A percentile compares a stretch with the other conserved stretches of the same genome.
phyloP scores from a whole-genome alignment of 2,797 vertebrate species.

The Mallotus villosus region DNA sequence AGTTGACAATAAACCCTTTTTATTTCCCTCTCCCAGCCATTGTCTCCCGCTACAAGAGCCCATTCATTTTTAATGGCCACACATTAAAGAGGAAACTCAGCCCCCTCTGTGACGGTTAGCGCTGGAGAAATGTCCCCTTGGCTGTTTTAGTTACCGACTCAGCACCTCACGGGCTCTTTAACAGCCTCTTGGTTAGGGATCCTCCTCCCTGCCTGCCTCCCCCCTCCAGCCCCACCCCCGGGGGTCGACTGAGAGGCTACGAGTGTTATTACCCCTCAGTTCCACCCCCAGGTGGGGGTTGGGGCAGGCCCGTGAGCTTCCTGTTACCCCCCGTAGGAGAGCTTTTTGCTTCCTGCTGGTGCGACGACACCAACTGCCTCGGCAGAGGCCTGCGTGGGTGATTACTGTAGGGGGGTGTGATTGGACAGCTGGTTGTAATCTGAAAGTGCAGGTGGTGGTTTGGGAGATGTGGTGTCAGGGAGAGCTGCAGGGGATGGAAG shows the following conservation, averaged over 20 bases:
- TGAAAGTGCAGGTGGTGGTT: background rate
- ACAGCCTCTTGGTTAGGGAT: constrained; percentile 31
- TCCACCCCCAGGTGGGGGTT: constrained; percentile 34
- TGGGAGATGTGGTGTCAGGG: background rate
- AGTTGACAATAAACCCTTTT: constrained; percentile 40
- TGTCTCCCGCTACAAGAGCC: constrained; percentile 54
- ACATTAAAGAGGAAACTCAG: constrained; percentile 61
- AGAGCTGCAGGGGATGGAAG: background rate
- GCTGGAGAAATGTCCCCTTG: constrained; percentile 54
- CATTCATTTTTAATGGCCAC: constrained; percentile 72
- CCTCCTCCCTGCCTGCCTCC: constrained; percentile 18
- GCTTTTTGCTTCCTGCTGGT: constrained; percentile 11
- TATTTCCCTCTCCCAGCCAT: constrained; percentile 44
- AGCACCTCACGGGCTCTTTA: constrained; percentile 66
- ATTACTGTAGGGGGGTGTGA: constrained; percentile 29
- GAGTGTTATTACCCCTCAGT: constrained; percentile 44
- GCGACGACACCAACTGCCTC: too few species aligned
- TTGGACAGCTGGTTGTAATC: constrained; percentile 16
- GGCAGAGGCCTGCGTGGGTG: constrained; percentile 7
- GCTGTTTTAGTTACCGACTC: constrained; percentile 69
- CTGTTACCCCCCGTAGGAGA: background rate
- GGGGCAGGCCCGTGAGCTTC: background rate
- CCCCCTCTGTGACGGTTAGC: constrained; percentile 58
- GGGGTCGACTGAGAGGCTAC: constrained; percentile 36
- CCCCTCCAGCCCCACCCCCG: constrained; percentile 21